These are phyloP conservation scores for Monopterus albus DNA, from an alignment of 2,113 vertebrate species.

Conservation along the genomic window DNA sequence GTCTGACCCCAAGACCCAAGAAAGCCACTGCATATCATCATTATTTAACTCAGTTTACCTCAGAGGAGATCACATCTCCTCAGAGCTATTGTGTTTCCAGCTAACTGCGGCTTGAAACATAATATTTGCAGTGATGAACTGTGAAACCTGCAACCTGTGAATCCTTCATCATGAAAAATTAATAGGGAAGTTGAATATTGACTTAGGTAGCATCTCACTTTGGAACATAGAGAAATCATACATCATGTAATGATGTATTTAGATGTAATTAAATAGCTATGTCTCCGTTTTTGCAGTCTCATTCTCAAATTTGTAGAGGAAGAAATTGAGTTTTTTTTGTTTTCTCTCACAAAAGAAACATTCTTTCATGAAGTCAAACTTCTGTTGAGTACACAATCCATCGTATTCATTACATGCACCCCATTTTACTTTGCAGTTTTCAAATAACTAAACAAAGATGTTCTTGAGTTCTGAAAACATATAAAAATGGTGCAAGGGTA, in stretches of 20 bases:
- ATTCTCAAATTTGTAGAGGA: background rate
- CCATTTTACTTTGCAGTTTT: slow-evolving; percentile 23
- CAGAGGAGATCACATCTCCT: slow-evolving; percentile 64
- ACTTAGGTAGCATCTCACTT: slow-evolving; percentile 52
- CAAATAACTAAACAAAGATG: slow-evolving; percentile 19
- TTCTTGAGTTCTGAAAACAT: slow-evolving; percentile 23
- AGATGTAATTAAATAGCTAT: background rate
- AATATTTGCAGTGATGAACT: slow-evolving; percentile 68
- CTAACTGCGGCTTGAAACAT: slow-evolving; percentile 68
- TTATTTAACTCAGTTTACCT: slow-evolving; percentile 69
- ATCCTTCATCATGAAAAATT: slow-evolving; percentile 75
- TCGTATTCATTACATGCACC: slow-evolving; percentile 24
- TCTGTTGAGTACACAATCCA: slow-evolving; percentile 2
- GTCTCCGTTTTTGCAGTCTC: background rate
- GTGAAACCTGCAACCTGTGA: slow-evolving; percentile 77
- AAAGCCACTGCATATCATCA: slow-evolving; percentile 54
- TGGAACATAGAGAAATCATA: slow-evolving; percentile 36
- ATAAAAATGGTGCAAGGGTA: slow-evolving; percentile 8
- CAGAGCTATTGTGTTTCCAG: slow-evolving; percentile 61
- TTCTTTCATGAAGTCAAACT: slow-evolving; percentile 13
- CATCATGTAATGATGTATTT: slow-evolving; percentile 20
- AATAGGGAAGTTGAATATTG: slow-evolving; percentile 61
- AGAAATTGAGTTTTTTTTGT: background rate
- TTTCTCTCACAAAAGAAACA: slow-evolving; percentile 22
- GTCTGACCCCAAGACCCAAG: slow-evolving; percentile 59